Evolutionary conservation across 2,888 invertebrate genomes (phyloP).

Genomic region (Eupithecia pulchellata): DNA sequence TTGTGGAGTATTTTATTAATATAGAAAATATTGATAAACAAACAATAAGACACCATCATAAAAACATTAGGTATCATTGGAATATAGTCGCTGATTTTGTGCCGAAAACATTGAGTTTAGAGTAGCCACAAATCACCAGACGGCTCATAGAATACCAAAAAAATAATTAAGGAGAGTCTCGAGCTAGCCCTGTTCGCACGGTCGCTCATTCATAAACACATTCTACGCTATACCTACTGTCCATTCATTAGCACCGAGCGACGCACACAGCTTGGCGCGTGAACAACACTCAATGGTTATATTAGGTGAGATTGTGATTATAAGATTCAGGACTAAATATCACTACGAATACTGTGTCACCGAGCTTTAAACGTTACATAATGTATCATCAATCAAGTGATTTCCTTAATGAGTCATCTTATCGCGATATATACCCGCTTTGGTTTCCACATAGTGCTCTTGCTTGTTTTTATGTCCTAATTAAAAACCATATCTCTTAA

Average conservation of each 20-base stretch:
- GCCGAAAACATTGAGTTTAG: not conserved
- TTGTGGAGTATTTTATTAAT: not conserved
- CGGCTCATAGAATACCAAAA: not conserved
- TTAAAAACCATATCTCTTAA: too few relatives aligned
- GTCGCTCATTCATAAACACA: conserved; percentile 34
- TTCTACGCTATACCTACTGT: conserved; percentile 15
- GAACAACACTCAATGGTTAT: not conserved
- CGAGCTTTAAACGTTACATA: too few relatives aligned
- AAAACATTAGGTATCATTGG: not conserved
- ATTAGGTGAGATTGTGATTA: not conserved
- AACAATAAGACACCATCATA: not conserved
- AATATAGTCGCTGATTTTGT: not conserved
- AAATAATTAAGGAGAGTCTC: conserved; percentile 8
- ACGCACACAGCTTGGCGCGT: not conserved
- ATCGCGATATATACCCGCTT: not conserved
- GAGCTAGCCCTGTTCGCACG: conserved; percentile 28
- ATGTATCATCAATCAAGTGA: not conserved
- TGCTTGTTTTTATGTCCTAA: not conserved
- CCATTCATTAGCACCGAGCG: conserved; percentile 20
- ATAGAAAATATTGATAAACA: not conserved
- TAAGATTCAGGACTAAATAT: not conserved
- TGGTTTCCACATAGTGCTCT: not conserved
- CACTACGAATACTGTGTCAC: not conserved
- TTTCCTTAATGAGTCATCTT: not conserved
- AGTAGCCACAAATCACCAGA: not conserved